Evolutionary conservation across 2,113 vertebrate genomes (phyloP).

Genomic region (Rana temporaria): DNA sequence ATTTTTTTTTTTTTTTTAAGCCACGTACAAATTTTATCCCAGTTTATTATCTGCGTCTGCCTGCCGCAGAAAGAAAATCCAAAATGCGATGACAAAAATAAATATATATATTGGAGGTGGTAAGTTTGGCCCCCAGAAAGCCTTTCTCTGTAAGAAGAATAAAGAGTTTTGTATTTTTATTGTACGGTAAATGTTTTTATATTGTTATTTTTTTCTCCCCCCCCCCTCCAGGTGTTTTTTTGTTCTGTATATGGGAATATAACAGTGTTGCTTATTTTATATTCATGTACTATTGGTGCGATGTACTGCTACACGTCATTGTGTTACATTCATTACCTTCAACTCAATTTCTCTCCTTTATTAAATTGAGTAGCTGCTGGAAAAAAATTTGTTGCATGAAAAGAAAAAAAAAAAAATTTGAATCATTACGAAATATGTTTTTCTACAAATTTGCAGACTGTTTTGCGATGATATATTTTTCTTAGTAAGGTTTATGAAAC

Average conservation of each 20-base stretch:
- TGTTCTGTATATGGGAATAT: not conserved
- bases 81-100: too few species aligned
- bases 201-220: not conserved
- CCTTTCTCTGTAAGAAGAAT: too few species aligned
- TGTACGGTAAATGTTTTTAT: conserved; percentile 8
- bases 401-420: not conserved
- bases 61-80: too few species aligned
- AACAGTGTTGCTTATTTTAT: not conserved
- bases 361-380: not conserved
- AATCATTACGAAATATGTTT: too few species aligned
- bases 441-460: too few species aligned
- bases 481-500: too few species aligned
- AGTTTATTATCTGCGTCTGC: too few species aligned
- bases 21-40: too few species aligned
- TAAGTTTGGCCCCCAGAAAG: not conserved
- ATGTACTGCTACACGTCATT: not conserved
- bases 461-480: too few species aligned
- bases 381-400: not conserved
- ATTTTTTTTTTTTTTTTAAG: too few species aligned
- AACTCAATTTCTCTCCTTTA: not conserved
- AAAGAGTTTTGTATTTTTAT: not conserved
- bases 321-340: not conserved
- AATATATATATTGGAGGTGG: not conserved
- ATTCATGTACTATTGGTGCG: not conserved
- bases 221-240: not conserved